Percentiles rank a stretch among this genome's conserved stretches.
These are phyloP conservation scores for Cephalopachus bancanus DNA, from an alignment of 2,797 vertebrate genomes.

Conservation along the genomic window DNA sequence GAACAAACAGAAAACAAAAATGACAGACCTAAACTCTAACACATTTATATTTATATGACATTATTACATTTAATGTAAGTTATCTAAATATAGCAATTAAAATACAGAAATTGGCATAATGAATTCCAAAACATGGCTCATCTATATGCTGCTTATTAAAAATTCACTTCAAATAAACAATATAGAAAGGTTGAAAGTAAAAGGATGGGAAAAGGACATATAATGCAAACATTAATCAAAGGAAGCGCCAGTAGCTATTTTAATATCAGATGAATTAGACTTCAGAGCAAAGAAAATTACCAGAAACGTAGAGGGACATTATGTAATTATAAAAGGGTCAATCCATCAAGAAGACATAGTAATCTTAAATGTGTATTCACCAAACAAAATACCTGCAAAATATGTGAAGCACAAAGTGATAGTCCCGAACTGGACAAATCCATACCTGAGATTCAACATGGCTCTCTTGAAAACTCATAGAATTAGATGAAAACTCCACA, in stretches of 20 bases:
- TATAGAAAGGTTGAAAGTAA: neutral
- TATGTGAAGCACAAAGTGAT: neutral
- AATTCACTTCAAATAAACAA: neutral
- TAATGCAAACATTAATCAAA: neutral
- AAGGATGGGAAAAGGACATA: neutral
- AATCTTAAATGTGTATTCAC: neutral
- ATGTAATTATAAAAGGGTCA: neutral
- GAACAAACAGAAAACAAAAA: neutral
- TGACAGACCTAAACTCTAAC: neutral
- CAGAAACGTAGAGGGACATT: neutral
- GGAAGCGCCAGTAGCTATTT: neutral
- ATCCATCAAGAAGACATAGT: neutral
- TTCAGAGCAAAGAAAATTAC: neutral
- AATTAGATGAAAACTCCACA: neutral
- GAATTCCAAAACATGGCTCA: neutral
- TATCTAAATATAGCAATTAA: neutral
- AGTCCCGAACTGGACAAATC: neutral
- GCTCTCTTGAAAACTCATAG: neutral
- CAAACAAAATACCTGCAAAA: neutral
- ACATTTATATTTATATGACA: too few relatives aligned
- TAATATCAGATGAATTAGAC: neutral
- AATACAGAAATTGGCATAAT: neutral
- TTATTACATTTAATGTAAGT: neutral
- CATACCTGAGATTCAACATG: neutral
- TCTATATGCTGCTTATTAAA: neutral